Evolutionary conservation across 2,888 invertebrate genomes (phyloP), one percentile per base, ranked within the genome.

Genomic region (Gari tellinella): DNA sequence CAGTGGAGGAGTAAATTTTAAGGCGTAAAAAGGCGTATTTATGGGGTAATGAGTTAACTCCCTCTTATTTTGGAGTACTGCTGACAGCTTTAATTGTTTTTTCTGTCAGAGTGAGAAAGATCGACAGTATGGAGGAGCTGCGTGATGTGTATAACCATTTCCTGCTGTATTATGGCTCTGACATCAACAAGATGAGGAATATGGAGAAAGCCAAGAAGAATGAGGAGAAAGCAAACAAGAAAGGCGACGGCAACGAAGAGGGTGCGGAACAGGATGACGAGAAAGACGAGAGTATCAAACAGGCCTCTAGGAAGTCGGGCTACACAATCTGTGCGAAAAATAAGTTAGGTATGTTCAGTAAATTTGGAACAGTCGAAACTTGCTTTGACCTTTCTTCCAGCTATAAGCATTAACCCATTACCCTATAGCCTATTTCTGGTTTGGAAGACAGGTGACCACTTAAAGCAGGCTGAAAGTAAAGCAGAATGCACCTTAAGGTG

Each of bases 91-190:
- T n/a, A n/a, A n/a, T n/a, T n/a, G n/a, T n/a, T n/a, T 48, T 69
- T 38, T 19, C 37, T 15, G 60, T 5, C 77, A 91, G 91, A 49
- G 91, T 90, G 8, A 86, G 84, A 49, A 83, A 66, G 46, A 88
- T 90, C 2, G 89, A 90, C 76, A 90, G 88, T 0, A 94, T 96
- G 12, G 99, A 99, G 90, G 98, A 99, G 90, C 92, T 99, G 0
- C 95, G 96, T 69, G 99, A 99, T 88, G 96, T 97, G 1, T 97
- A 97, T 92, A 95, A 96, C 81, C 97, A 99, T 89, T 99, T 99
- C 91, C 94, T 97, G 80, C 93, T 99, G 19, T 97, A 99, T 92
- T 99, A 99, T 90, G 96, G 96, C 0, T 94, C 95, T 4, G 92
- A 92, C 63, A 84, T 93, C 31, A 88, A 90, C n/a, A 88, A 89